These are phyloP conservation scores for Drosophila suboccidentalis DNA, from an alignment of 2,888 invertebrate species.

Conservation along the genomic window DNA sequence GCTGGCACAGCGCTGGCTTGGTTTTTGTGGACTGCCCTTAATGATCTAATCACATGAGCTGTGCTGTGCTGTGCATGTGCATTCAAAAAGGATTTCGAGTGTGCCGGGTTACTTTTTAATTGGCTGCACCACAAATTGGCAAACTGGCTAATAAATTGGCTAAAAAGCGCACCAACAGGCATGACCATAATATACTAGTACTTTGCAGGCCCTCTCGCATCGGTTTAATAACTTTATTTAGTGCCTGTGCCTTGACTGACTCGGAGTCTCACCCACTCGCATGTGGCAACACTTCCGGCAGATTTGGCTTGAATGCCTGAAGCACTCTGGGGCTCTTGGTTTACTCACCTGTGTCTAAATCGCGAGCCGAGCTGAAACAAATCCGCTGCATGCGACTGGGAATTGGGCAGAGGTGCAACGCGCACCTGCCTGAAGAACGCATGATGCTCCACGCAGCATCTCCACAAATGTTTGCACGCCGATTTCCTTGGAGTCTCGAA, in stretches of 20 bases:
- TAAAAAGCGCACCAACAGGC: conserved; percentile 16
- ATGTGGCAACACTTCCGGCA: conserved; percentile 63
- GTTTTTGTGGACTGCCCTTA: conserved; percentile 49
- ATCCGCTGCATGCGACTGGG: conserved; percentile 88
- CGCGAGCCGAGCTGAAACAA: conserved; percentile 92
- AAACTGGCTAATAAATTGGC: conserved; percentile 56
- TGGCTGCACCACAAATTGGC: conserved; percentile 68
- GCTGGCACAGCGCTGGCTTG: conserved; percentile 27
- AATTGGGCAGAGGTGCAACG: conserved; percentile 89
- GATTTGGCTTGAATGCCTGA: conserved; percentile 24
- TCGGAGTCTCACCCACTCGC: conserved; percentile 52
- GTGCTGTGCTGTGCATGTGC: conserved; percentile 47
- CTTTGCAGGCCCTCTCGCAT: conserved; percentile 13
- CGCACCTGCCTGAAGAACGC: conserved; percentile 96
- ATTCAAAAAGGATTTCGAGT: conserved; percentile 56
- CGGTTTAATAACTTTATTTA: conserved; percentile 65
- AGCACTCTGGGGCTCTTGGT: conserved; percentile 5
- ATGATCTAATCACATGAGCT: conserved; percentile 77
- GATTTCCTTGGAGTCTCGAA: conserved; percentile 96
- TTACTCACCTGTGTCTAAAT: conserved; percentile 90
- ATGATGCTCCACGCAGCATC: conserved; percentile 98
- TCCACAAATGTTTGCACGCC: conserved; percentile 98
- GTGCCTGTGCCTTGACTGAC: conserved; percentile 23
- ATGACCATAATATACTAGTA: conserved; percentile 16
- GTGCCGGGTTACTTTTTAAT: conserved; percentile 71